Percentiles rank a stretch among this genome's conserved stretches.
Conservation (phyloP, 1,140 invertebrate species). For the Procambarus clarkii region DNA sequence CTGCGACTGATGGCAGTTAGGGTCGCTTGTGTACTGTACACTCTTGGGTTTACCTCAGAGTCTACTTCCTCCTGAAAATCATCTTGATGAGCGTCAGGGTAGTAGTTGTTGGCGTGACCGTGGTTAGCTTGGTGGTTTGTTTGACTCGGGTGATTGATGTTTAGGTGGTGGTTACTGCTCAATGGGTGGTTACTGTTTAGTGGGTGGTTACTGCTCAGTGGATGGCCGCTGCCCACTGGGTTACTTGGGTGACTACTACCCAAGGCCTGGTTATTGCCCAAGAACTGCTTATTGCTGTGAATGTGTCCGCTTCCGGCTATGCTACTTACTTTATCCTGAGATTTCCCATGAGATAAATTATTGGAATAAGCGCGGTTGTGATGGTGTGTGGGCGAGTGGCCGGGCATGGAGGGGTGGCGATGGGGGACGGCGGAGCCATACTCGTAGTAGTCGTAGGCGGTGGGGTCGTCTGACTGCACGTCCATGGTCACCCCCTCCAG, state of each 20-base stretch:
- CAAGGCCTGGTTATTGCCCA: too few relatives aligned
- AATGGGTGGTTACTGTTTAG: background rate
- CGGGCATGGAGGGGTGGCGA: background rate
- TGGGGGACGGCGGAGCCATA: background rate
- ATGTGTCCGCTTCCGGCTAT: background rate
- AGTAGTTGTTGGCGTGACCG: background rate
- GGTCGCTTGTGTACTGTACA: background rate
- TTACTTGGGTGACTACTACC: too few relatives aligned
- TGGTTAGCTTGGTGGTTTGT: background rate
- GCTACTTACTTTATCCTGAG: background rate
- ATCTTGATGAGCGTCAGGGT: background rate
- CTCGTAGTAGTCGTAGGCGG: background rate
- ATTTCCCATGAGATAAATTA: background rate
- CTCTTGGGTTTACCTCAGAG: background rate
- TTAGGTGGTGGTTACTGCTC: background rate
- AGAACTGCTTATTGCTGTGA: background rate
- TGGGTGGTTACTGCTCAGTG: background rate
- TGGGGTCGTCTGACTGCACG: slow-evolving; percentile 37
- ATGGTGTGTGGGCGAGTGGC: background rate
- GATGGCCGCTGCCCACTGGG: background rate
- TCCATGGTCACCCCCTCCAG: background rate
- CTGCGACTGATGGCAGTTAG: background rate
- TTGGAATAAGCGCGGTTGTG: background rate
- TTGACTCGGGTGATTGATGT: background rate
- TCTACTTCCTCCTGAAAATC: background rate